Evolutionary conservation across 2,113 vertebrate species (phyloP), one percentile per base, ranked within the genome.

Genomic region (Apus apus): DNA sequence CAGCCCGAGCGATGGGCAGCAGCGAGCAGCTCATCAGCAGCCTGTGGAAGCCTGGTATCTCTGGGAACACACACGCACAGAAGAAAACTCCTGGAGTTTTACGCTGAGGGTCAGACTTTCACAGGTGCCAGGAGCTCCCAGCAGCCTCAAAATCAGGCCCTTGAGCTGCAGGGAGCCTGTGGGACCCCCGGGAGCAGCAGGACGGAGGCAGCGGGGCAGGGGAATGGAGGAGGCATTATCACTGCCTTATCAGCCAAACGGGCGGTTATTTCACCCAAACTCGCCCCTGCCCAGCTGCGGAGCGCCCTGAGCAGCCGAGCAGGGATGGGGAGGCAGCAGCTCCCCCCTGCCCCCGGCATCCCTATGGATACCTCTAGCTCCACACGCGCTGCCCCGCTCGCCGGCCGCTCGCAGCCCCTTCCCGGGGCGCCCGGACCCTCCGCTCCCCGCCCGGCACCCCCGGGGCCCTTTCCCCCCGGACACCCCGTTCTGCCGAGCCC

Each of bases 71-170:
- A 1, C 0, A 1, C 17, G n/a, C n/a, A 9, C 5, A 1, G 12
- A n/a, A 12, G 12, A 36, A 14, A 53, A 12, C 6, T 3, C 34
- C 27, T 14, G 38, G 3, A 17, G 13, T 12, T 16, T 1, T 1
- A 5, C 4, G 6, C 3, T 8, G 19, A 30, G 34, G 18, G 10
- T 48, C 78, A 34, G 57, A 5, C 5, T 53, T 18, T 5, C 64
- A 1, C 36, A 11, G 29, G 30, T 27, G 26, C 30, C 5, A 15
- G 81, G 23, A 57, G 62, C 50, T 60, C 27, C 38, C 53, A 25
- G 73, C n/a, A 25, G n/a, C 0, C 18, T 1, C 0, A 8, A 40
- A 17, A 5, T 3, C 64, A 8, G 14, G 13, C 6, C 12, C 51
- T 5, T 5, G 64, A 45, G 62, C 38, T 6, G 20, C 66, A 17